A percentile compares a stretch with the other conserved stretches of the same genome.
Evolutionary conservation across 1,140 invertebrate genomes (phyloP).

Genomic region (Saxidomus purpurata): DNA sequence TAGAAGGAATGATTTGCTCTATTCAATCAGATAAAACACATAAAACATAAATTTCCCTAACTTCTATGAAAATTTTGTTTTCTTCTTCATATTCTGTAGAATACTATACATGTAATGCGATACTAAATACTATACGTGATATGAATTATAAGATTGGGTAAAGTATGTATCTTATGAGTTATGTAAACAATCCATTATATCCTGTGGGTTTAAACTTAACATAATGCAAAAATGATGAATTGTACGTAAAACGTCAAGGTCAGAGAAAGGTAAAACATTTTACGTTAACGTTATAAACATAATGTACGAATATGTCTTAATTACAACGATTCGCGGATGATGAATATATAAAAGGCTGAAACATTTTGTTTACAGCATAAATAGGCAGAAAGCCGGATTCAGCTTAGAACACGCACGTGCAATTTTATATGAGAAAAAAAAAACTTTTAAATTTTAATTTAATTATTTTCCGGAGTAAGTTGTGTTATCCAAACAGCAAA

Average conservation of each 20-base stretch:
- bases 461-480: too few species aligned
- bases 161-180: too few species aligned
- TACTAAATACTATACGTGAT: too few species aligned
- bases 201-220: neutral
- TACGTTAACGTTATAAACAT: neutral
- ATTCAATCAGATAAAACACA: too few species aligned
- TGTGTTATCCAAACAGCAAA: too few species aligned
- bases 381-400: neutral
- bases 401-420: neutral
- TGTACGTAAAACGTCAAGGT: constrained; percentile 14
- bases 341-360: neutral
- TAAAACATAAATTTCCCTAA: too few species aligned
- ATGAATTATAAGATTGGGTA: too few species aligned
- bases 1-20: too few species aligned
- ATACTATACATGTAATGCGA: too few species aligned
- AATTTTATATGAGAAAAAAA: neutral
- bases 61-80: too few species aligned
- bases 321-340: neutral
- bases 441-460: too few species aligned
- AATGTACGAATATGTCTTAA: constrained; percentile 5
- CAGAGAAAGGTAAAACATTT: neutral
- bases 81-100: too few species aligned
- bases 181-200: neutral
- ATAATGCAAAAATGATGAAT: constrained; percentile 3
- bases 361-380: neutral